Percentiles rank a stretch among this genome's conserved stretches.
These are phyloP conservation scores for Cyprinodon tularosa DNA, from an alignment of 2,113 vertebrate species.

Conservation along the genomic window DNA sequence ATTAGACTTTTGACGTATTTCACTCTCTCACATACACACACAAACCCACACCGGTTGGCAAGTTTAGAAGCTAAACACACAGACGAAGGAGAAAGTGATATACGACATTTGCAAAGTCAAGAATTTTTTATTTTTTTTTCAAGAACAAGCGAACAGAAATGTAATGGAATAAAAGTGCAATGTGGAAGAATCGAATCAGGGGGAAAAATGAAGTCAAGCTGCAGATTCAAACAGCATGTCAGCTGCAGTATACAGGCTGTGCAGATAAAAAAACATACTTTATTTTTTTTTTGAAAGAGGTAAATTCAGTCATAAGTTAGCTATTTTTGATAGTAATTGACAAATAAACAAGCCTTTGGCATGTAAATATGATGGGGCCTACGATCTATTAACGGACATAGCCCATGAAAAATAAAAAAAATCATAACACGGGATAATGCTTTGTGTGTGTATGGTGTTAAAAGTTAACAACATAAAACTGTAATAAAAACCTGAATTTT, in stretches of 20 bases:
- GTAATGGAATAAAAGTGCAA: constrained; percentile 15
- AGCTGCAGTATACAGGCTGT: neutral
- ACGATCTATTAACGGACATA: neutral
- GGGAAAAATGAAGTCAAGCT: neutral
- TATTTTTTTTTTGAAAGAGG: too few species aligned
- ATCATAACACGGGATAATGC: neutral
- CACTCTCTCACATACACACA: constrained; percentile 24
- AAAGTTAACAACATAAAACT: neutral
- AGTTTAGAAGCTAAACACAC: constrained; percentile 11
- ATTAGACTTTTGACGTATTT: constrained; percentile 46
- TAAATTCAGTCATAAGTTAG: neutral
- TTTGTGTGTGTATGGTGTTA: too few species aligned
- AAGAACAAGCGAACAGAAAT: constrained; percentile 9
- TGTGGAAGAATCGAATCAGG: neutral
- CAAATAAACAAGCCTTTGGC: neutral
- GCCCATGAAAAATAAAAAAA: neutral
- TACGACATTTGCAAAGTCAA: constrained; percentile 10
- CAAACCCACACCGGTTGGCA: constrained; percentile 5
- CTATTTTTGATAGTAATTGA: neutral
- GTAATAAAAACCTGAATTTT: neutral
- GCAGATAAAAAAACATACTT: neutral
- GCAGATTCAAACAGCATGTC: neutral
- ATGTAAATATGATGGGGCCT: neutral
- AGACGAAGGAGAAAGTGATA: neutral
- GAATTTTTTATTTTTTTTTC: neutral